Percentiles rank a stretch among this genome's conserved stretches.
These are phyloP conservation scores for Ellobius talpinus DNA, from an alignment of 2,113 vertebrate genomes.

Conservation along the genomic window DNA sequence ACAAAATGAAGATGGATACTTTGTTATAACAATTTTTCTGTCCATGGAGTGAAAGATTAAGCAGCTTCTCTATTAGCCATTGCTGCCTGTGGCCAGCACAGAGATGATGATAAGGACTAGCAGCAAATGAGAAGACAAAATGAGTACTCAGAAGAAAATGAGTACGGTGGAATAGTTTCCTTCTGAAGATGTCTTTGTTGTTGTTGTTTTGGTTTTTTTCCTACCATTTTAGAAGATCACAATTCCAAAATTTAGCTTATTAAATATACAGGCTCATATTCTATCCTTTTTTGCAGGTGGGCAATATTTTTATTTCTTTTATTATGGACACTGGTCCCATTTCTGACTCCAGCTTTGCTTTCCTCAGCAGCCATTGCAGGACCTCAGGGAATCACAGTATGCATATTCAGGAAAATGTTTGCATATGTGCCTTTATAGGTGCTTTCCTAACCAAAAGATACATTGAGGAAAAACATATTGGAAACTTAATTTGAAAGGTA, in stretches of 20 bases:
- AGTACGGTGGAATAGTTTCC: background rate
- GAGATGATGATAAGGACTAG: background rate
- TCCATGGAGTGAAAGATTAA: background rate
- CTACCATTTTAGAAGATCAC: background rate
- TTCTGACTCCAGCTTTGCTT: background rate
- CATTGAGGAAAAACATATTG: background rate
- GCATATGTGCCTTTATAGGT: background rate
- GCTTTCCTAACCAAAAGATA: conserved; percentile 12
- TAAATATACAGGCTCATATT: background rate
- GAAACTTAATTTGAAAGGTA: conserved; percentile 38
- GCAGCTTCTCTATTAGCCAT: background rate
- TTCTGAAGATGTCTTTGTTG: background rate
- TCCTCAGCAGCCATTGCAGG: background rate
- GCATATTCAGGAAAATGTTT: background rate
- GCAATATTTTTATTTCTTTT: background rate
- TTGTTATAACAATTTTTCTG: background rate
- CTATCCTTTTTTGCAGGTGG: background rate
- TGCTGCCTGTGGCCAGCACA: background rate
- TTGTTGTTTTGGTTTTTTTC: background rate
- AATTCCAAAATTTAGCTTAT: conserved; percentile 18
- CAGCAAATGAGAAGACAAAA: no score
- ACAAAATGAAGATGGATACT: background rate
- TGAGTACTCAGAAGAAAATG: background rate
- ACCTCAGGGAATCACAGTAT: background rate
- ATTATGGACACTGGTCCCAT: background rate